A percentile compares a stretch with the other conserved stretches of the same genome.
These are phyloP conservation scores for Galerucella nymphaeae DNA, from an alignment of 2,888 invertebrate species.

Conservation along the genomic window DNA sequence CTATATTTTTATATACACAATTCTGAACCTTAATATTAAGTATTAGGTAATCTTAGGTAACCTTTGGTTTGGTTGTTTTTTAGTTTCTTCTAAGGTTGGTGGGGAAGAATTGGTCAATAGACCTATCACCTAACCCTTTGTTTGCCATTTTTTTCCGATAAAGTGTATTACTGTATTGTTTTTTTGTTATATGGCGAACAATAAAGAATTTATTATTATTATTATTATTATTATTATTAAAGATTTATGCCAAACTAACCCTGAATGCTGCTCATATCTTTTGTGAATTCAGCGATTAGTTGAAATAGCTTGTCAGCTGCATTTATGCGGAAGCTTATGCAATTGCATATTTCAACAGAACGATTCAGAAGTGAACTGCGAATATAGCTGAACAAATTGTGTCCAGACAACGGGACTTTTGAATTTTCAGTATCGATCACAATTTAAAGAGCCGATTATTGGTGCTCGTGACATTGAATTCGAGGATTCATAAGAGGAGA, in stretches of 20 bases:
- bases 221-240: too few relatives aligned
- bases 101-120: too few relatives aligned
- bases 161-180: too few relatives aligned
- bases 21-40: too few relatives aligned
- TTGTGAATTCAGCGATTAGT: not conserved
- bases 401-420: constrained; percentile 29
- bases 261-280: constrained; percentile 3
- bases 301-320: constrained; percentile 17
- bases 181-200: too few relatives aligned
- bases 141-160: too few relatives aligned
- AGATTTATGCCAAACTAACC: constrained; percentile 1
- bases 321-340: constrained; percentile 15
- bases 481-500: constrained; percentile 28
- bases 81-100: too few relatives aligned
- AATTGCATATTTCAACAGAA: constrained; percentile 21
- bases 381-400: constrained; percentile 19
- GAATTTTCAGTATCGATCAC: constrained; percentile 32
- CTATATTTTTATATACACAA: too few relatives aligned
- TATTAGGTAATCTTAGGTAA: too few relatives aligned
- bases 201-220: too few relatives aligned
- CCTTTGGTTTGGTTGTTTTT: too few relatives aligned
- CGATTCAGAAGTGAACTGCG: constrained; percentile 21
- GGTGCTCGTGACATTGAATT: constrained; percentile 32
- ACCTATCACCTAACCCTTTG: too few relatives aligned
- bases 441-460: constrained; percentile 30